Evolutionary conservation across 2,797 vertebrate genomes (phyloP).

Genomic region (Megaceryle alcyon): DNA sequence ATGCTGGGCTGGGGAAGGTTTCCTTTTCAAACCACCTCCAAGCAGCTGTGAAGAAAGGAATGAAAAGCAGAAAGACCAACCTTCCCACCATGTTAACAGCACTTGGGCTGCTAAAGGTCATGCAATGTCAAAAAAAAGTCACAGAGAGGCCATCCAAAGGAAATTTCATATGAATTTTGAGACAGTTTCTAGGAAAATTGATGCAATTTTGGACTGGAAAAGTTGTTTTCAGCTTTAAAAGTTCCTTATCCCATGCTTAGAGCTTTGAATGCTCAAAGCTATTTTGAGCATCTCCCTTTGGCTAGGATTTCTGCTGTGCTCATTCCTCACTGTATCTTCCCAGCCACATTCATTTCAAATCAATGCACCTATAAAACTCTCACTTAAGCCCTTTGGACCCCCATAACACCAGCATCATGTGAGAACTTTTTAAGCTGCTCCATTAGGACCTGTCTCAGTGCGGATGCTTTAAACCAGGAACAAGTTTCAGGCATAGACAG

Average conservation of each 20-base stretch:
- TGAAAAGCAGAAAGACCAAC: neutral
- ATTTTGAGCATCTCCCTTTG: neutral
- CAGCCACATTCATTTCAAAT: neutral
- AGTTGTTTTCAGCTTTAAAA: neutral
- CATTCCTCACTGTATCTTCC: neutral
- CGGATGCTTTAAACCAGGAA: neutral
- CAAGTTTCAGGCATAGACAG: neutral
- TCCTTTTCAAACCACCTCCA: neutral
- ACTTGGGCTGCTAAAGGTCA: neutral
- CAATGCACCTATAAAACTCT: neutral
- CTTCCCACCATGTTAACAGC: neutral
- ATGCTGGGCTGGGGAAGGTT: neutral
- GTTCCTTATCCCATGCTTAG: neutral
- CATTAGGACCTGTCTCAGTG: neutral
- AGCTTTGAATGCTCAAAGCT: neutral
- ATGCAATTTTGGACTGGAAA: neutral
- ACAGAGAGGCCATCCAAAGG: accelerated
- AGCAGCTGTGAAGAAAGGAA: neutral
- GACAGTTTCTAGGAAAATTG: neutral
- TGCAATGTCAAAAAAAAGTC: neutral
- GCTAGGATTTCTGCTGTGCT: neutral
- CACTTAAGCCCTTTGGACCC: neutral
- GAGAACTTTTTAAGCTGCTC: neutral
- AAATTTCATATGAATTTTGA: neutral
- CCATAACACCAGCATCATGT: neutral